phyloP scores from a whole-genome alignment of 1,140 invertebrate species.

The Caligus rogercresseyi region DNA sequence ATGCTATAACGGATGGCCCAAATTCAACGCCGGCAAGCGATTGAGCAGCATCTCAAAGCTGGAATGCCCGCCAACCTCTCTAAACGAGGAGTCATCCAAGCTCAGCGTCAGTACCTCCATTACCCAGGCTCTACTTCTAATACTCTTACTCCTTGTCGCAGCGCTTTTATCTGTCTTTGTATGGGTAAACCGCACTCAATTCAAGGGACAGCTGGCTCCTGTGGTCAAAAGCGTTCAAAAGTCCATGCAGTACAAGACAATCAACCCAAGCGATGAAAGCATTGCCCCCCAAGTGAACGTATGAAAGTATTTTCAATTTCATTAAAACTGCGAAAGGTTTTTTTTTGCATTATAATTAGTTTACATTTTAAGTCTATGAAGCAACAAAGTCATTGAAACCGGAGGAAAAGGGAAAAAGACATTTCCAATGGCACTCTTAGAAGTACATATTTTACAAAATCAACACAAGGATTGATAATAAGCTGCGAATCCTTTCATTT shows the following conservation, averaged over 20 bases:
- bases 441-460: no score
- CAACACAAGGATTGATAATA: no score
- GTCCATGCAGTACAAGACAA: conserved; percentile 53
- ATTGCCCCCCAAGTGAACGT: conserved; percentile 30
- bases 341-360: not conserved
- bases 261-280: conserved; percentile 33
- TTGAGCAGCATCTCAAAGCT: conserved; percentile 30
- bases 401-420: no score
- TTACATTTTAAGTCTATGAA: not conserved
- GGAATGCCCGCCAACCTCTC: conserved; percentile 22
- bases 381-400: no score
- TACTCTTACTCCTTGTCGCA: conserved; percentile 32
- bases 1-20: conserved; percentile 25
- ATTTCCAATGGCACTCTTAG: no score
- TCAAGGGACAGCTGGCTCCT: conserved; percentile 40
- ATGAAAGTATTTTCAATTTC: conserved; percentile 24
- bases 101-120: conserved; percentile 35
- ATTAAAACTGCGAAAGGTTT: no score
- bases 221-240: conserved; percentile 44
- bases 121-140: conserved; percentile 37
- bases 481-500: no score
- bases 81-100: conserved; percentile 24
- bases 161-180: conserved; percentile 36
- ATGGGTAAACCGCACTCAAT: conserved; percentile 40
- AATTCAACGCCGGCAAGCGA: conserved; percentile 24